Conservation (phyloP, 2,888 invertebrate species). For the Diabrotica balteata region DNA sequence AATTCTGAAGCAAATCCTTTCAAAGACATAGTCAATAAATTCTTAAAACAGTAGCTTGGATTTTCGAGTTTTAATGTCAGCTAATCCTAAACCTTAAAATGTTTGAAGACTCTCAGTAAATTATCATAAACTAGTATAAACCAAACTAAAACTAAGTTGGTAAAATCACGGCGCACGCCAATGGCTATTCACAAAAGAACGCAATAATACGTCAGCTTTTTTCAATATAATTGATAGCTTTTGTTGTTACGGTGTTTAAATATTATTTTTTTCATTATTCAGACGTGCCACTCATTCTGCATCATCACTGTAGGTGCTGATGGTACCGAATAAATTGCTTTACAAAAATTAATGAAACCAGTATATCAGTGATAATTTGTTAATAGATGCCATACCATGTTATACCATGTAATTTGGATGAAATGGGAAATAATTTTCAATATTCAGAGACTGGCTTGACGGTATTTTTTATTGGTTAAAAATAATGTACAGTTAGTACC, state of each 20-base stretch:
- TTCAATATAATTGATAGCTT: conserved; percentile 16
- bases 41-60: too few relatives aligned
- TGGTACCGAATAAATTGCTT: neutral
- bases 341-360: conserved; percentile 14
- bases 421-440: conserved; percentile 14
- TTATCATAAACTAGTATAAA: too few relatives aligned
- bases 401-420: conserved; percentile 12
- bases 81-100: too few relatives aligned
- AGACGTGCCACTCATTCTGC: conserved; percentile 11
- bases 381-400: conserved; percentile 16
- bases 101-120: too few relatives aligned
- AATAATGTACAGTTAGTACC: too few relatives aligned
- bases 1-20: too few relatives aligned
- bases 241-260: conserved; percentile 16
- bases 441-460: conserved; percentile 4
- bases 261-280: conserved; percentile 15
- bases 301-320: conserved; percentile 6
- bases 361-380: conserved; percentile 18
- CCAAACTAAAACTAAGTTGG: too few relatives aligned
- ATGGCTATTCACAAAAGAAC: conserved; percentile 12
- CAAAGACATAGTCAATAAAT: too few relatives aligned
- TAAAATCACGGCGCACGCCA: neutral
- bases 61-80: too few relatives aligned
- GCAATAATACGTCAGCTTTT: conserved; percentile 2
- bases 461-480: conserved; percentile 1